Evolutionary conservation across 2,113 vertebrate species (phyloP).

Genomic region (Eptesicus fuscus): DNA sequence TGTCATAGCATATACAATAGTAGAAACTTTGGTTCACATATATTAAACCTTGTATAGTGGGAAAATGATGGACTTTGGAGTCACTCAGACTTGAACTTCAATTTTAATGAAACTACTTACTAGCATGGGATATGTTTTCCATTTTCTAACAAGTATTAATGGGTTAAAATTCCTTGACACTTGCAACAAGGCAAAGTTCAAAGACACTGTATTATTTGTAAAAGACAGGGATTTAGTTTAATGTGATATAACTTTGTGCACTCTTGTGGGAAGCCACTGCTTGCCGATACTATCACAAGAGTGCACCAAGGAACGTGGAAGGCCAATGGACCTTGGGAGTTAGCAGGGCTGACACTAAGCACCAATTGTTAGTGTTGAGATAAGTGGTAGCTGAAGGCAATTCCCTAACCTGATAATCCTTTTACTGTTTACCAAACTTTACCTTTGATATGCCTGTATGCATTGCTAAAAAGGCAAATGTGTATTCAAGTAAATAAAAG

Average conservation of each 20-base stretch:
- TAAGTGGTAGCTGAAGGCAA: no score
- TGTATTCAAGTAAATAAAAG: no score
- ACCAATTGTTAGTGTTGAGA: no score
- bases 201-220: neutral
- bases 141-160: conserved; percentile 11
- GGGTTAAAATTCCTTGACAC: neutral
- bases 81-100: neutral
- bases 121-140: neutral
- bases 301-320: no score
- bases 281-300: no score
- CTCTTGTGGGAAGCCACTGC: no score
- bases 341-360: no score
- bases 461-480: no score
- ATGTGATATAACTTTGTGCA: neutral
- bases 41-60: neutral
- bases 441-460: no score
- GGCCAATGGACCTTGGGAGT: no score
- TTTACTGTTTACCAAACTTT: no score
- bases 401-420: no score
- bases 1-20: neutral
- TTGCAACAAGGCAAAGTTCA: neutral
- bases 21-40: neutral
- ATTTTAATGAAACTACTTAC: neutral
- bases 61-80: neutral
- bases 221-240: neutral